Evolutionary conservation across 2,113 vertebrate species (phyloP).

Genomic region (Zeus faber): DNA sequence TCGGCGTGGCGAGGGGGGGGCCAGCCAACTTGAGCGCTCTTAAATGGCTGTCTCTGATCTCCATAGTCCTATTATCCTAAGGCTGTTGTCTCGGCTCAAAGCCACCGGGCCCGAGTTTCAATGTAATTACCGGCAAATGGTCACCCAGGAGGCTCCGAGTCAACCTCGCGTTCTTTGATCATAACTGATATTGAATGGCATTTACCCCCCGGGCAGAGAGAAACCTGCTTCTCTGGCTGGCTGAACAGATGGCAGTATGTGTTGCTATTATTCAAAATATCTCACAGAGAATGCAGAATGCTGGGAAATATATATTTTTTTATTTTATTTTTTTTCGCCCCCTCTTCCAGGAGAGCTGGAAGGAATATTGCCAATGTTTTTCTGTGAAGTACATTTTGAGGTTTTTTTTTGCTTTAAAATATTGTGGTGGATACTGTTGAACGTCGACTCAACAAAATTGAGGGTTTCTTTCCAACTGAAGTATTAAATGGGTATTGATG

Average conservation of each 20-base stretch:
- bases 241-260: slow-evolving; percentile 57
- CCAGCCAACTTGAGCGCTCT: neutral
- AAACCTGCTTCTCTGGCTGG: slow-evolving; percentile 45
- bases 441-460: too few species aligned
- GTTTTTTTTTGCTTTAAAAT: slow-evolving; percentile 28
- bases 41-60: slow-evolving; percentile 12
- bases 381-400: slow-evolving; percentile 19
- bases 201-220: slow-evolving; percentile 41
- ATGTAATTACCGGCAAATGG: slow-evolving; percentile 55
- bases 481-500: too few species aligned
- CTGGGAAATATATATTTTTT: too few species aligned
- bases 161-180: slow-evolving; percentile 50
- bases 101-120: slow-evolving; percentile 26
- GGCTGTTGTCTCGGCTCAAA: slow-evolving; percentile 28
- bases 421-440: slow-evolving; percentile 26
- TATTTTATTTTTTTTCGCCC: too few species aligned
- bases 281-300: slow-evolving; percentile 36
- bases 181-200: slow-evolving; percentile 51
- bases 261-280: slow-evolving; percentile 53
- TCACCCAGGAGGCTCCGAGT: slow-evolving; percentile 30
- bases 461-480: too few species aligned
- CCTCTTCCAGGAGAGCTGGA: slow-evolving; percentile 32
- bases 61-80: slow-evolving; percentile 5
- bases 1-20: neutral
- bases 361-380: slow-evolving; percentile 38